phyloP scores from a whole-genome alignment of 2,797 vertebrate genomes.

The Chaenodraco wilsoni region DNA sequence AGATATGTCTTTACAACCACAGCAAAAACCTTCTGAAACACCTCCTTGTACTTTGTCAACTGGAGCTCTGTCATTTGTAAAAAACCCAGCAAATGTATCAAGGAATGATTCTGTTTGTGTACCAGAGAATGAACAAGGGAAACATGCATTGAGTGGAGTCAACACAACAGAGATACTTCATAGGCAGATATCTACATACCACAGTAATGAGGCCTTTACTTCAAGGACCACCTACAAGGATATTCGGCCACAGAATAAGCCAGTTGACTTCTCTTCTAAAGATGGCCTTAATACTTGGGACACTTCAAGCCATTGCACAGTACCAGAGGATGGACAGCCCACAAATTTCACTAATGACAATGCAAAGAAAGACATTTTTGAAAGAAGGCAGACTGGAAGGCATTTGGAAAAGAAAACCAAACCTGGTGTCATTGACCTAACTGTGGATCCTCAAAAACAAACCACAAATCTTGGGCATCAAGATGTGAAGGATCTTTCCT shows the following conservation, averaged over 20 bases:
- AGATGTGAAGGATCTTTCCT: constrained; percentile 71
- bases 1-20: constrained; percentile 78
- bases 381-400: constrained; percentile 49
- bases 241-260: constrained; percentile 55
- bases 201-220: constrained; percentile 51
- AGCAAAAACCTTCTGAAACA: constrained; percentile 41
- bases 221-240: constrained; percentile 40
- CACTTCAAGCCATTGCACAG: constrained; percentile 26
- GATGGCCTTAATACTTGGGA: constrained; percentile 34
- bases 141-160: constrained; percentile 35
- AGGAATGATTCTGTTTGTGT: constrained; percentile 62
- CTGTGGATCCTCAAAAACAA: constrained; percentile 64
- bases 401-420: constrained; percentile 49
- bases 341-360: constrained; percentile 75
- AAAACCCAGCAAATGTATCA: constrained; percentile 42
- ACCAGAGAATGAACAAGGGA: constrained; percentile 58
- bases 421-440: constrained; percentile 77
- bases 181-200: constrained; percentile 52
- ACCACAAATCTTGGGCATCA: constrained; percentile 26
- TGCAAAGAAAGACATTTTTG: constrained; percentile 59
- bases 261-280: constrained; percentile 81
- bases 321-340: constrained; percentile 64
- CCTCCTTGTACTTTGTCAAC: constrained; percentile 23
- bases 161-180: constrained; percentile 64
- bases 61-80: constrained; percentile 69